Evolutionary conservation across 1,140 invertebrate genomes (phyloP).

Genomic region (Drosophila suzukii): DNA sequence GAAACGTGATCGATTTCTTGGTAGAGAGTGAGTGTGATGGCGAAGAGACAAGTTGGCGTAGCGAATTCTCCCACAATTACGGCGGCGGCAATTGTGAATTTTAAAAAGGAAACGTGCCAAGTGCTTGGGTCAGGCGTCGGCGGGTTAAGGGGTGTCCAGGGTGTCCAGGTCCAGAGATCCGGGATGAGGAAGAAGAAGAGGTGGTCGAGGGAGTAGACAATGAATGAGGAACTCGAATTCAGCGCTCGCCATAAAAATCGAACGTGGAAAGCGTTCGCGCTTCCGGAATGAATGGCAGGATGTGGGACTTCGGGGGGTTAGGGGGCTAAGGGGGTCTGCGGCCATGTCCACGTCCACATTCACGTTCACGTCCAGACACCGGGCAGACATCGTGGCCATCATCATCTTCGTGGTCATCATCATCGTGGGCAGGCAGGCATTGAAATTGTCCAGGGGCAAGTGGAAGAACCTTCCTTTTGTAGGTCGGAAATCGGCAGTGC

Average conservation of each 20-base stretch:
- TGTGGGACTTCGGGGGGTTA: constrained; percentile 6
- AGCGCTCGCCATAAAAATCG: constrained; percentile 75
- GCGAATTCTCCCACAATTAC: constrained; percentile 81
- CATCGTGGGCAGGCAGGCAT: constrained; percentile 43
- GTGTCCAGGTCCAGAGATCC: constrained; percentile 1
- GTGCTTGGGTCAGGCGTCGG: constrained; percentile 48
- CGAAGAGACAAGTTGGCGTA: constrained; percentile 67
- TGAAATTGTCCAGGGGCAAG: constrained; percentile 40
- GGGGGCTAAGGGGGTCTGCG: background rate
- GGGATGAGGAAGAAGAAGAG: constrained; percentile 12
- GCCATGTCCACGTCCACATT: constrained; percentile 38
- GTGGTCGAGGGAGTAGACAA: constrained; percentile 45
- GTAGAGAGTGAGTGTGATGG: constrained; percentile 18
- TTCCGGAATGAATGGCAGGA: constrained; percentile 53
- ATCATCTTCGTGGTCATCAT: constrained; percentile 47
- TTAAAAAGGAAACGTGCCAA: constrained; percentile 82
- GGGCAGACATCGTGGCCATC: constrained; percentile 53
- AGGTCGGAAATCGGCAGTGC: constrained; percentile 71
- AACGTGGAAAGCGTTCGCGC: constrained; percentile 61
- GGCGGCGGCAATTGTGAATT: constrained; percentile 80
- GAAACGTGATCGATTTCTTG: constrained; percentile 80
- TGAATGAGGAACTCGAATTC: constrained; percentile 76
- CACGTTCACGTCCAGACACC: constrained; percentile 72
- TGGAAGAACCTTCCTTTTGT: constrained; percentile 33
- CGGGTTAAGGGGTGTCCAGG: constrained; percentile 13